phyloP scores from a whole-genome alignment of 2,797 vertebrate genomes.

The Nasua narica region DNA sequence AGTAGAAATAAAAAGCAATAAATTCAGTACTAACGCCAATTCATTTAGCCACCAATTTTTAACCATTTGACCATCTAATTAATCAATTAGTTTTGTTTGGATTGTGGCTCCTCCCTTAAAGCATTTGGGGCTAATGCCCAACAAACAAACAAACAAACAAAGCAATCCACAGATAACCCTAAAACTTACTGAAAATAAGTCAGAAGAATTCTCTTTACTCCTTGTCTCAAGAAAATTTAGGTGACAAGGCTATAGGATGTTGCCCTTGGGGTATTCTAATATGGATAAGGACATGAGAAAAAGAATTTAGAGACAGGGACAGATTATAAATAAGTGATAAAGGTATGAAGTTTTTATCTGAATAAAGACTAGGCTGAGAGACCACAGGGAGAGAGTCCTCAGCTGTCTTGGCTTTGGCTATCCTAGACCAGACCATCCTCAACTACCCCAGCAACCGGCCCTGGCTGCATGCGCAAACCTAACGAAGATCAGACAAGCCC shows the following conservation, averaged over 20 bases:
- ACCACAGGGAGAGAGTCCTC: too few relatives aligned
- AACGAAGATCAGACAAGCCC: neutral
- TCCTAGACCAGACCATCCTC: neutral
- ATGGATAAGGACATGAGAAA: neutral
- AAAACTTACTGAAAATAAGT: slow-evolving; percentile 19
- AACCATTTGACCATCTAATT: slow-evolving; percentile 60
- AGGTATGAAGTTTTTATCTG: neutral
- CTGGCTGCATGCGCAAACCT: fast-evolving
- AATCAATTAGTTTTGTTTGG: slow-evolving; percentile 66
- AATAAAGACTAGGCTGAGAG: neutral
- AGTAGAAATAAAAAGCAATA: slow-evolving; percentile 55
- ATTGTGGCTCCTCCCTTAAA: slow-evolving; percentile 62
- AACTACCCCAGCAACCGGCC: neutral
- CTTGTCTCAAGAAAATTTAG: slow-evolving; percentile 13
- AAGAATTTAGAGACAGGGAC: neutral
- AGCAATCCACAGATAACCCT: neutral
- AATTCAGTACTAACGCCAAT: slow-evolving; percentile 67
- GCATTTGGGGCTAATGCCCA: slow-evolving; percentile 30
- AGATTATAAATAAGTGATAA: neutral
- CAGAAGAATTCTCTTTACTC: neutral
- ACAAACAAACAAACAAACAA: neutral
- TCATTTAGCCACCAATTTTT: slow-evolving; percentile 62
- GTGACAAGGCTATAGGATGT: neutral
- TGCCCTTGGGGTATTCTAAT: neutral
- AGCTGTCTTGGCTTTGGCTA: neutral